Conservation (phyloP, 2,797 vertebrate species). For the Orientallactaga sibirica region DNA sequence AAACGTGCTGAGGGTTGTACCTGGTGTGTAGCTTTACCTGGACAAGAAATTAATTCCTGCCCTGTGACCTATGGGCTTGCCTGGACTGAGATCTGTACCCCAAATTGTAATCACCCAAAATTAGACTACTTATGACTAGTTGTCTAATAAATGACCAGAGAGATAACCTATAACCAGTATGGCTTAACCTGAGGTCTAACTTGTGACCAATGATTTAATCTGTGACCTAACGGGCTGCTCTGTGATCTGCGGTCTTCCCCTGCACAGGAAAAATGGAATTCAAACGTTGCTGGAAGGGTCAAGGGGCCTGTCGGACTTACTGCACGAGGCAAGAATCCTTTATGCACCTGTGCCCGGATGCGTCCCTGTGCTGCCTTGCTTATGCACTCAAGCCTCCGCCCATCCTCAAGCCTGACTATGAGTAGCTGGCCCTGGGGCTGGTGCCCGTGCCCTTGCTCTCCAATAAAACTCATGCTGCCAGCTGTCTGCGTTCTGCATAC, state of each 20-base stretch:
- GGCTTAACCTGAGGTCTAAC: not conserved
- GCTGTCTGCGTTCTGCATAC: not conserved
- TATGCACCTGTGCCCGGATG: conserved; percentile 71
- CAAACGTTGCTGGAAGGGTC: conserved; percentile 77
- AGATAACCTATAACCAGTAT: not conserved
- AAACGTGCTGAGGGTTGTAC: not conserved
- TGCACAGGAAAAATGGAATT: conserved; percentile 75
- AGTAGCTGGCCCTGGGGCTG: not conserved
- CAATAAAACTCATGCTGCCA: conserved; percentile 67
- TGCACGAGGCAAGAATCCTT: conserved; percentile 68
- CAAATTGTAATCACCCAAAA: not conserved
- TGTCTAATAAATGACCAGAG: not conserved
- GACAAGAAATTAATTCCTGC: not conserved
- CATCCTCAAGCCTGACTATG: fast-evolving
- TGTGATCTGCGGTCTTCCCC: conserved; percentile 58
- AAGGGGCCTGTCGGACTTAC: conserved; percentile 72
- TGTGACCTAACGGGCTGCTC: not conserved
- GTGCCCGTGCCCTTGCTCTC: not conserved
- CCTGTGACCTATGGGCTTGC: not conserved
- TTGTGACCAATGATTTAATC: not conserved
- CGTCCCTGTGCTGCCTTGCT: conserved; percentile 73
- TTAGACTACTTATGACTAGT: not conserved
- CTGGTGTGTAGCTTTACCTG: not conserved
- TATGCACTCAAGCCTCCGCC: fast-evolving
- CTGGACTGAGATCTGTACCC: not conserved